Base-by-base conservation (phyloP, 2,113 vertebrate genomes). In the Campylomormyrus tamandua region DNA sequence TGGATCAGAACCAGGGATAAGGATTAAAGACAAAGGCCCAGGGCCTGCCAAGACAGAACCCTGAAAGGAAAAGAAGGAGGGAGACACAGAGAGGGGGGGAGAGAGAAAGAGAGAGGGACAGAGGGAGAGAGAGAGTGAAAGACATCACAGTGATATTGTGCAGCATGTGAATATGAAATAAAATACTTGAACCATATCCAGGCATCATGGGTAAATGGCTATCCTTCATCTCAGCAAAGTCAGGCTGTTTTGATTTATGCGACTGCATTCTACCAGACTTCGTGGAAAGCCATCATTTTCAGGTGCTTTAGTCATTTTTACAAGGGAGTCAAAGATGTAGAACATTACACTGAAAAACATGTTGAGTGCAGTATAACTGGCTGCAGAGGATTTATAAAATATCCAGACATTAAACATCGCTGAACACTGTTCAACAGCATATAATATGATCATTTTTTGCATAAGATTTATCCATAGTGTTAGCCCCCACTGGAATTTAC, bases 171-270 rank as follows among this genome's bases (percentile, higher is more conserved):
- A 90, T 90, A 80, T 87, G 84, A 85, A 50, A 87, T 86, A 90
- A 90, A 90, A 74, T 39, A 86, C 89, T 77, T 90, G 62, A 90
- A 87, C 89, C 66, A 53, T 53, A 49, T 87, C 89, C 85, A 90
- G 62, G 48, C 62, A 24, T 87, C 45, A 80, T 77, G 85, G 62
- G 83, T 87, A 46, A 87, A 90, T 90, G 83, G 35, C 45, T 49
- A 42, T 74, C 84, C 62, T 52, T 90, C 77, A 27, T 87, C 84
- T 80, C 85, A 74, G 66, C 62, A 87, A 5, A 70, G 66, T 53
- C 86, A 80, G 89, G 48, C 89, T 52, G 24, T 77, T 53, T 42
- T 77, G 58, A 42, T 27, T 87, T 80, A 77, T 77, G 85, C 9
- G 17, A n/a, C 85, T 77, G 46, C 50, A 87, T 87, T 70, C 66